Base-by-base conservation (phyloP, 2,888 invertebrate species). In the Caenorhabditis afra region DNA sequence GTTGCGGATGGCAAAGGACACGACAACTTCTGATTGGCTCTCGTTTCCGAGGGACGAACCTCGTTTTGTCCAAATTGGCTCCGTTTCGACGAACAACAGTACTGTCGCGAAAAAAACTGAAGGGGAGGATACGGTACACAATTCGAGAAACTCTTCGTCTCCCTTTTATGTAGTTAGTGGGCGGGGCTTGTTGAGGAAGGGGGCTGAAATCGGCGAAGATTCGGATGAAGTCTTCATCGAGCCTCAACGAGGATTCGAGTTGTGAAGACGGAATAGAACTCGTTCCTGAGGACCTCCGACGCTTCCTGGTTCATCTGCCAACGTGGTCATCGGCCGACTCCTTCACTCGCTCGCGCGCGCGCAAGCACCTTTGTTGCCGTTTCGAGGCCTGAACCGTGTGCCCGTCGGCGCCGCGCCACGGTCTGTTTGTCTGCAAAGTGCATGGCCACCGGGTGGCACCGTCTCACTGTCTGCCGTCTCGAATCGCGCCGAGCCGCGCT, bases 401-500 rank as follows among this genome's bases (percentile, higher is more conserved):
- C 41, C 49, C 29, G 39, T n/a, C 70, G 53, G 44, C 61, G 55
- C 44, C 41, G 44, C 29, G 45, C n/a, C 45, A 14, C 57, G 61
- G 64, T 64, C 73, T 73, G 20, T 73, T 73, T 73, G 71, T 64
- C 70, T 61, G 53, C 62, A 71, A 73, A 73, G 73, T 73, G 73
- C 73, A 73, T 73, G 73, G 73, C 57, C 73, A 73, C 73, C 73
- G 73, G 73, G 73, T 73, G 73, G 73, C 73, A 73, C 73, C 73
- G 73, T 73, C 71, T 71, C 62, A 55, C 70, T 55, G 71, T 71
- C 64, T 64, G 37, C 50, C 41, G 59, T 61, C 71, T 71, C 64
- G 59, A 29, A 29, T 5, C 29, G 29, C 37, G 52, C 29, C 20
- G 22, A 37, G 47, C 18, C 14, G 47, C 29, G 20, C 49, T 37